Conservation (phyloP, 2,797 vertebrate genomes). For the Xiphophorus birchmanni region DNA sequence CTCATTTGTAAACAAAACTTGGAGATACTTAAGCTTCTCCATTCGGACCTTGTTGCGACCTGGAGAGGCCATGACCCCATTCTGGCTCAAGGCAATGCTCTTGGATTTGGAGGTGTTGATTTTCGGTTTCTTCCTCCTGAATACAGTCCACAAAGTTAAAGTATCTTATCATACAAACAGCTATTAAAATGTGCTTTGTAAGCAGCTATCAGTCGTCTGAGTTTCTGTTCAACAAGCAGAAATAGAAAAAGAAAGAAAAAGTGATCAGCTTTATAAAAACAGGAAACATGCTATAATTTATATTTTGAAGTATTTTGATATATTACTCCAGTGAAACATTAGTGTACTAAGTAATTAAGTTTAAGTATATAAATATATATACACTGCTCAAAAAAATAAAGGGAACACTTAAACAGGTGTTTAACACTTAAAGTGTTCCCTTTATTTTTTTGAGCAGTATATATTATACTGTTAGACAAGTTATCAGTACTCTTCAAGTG, state of each 20-base stretch:
- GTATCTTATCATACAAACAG: not conserved
- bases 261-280: too few relatives aligned
- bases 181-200: not conserved
- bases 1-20: too few relatives aligned
- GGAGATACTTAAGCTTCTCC: too few relatives aligned
- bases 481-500: not conserved
- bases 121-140: not conserved
- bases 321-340: not conserved
- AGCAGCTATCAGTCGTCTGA: not conserved
- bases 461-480: not conserved
- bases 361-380: too few relatives aligned
- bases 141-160: not conserved
- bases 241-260: not conserved
- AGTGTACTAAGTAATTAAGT: not conserved
- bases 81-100: not conserved
- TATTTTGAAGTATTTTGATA: not conserved
- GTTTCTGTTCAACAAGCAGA: not conserved
- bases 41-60: not conserved
- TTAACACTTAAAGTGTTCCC: too few relatives aligned
- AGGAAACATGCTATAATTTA: not conserved
- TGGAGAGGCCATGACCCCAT: too few relatives aligned
- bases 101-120: not conserved
- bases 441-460: too few relatives aligned
- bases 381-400: too few relatives aligned
- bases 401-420: too few relatives aligned